phyloP scores from a whole-genome alignment of 2,113 vertebrate species.

The Oryzias woworae region DNA sequence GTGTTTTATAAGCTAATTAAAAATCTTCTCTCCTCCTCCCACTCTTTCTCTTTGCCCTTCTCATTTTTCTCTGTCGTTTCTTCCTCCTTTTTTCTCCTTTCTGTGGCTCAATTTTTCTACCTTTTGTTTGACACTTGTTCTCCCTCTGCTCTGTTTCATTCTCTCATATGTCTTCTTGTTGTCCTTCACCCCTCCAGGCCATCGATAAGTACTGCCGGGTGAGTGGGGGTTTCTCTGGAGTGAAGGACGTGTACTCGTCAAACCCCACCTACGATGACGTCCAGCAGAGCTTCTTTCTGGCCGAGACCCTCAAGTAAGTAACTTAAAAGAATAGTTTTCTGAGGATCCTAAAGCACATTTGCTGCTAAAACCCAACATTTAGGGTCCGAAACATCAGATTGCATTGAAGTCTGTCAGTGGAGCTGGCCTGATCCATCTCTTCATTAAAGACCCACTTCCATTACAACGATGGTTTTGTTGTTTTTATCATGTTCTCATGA shows the following conservation, averaged over 20 bases:
- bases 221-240: slow-evolving; percentile 93
- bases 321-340: not conserved
- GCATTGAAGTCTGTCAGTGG: too few relatives aligned
- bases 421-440: too few relatives aligned
- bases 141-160: not conserved
- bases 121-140: not conserved
- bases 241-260: slow-evolving; percentile 97
- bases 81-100: not conserved
- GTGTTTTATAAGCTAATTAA: slow-evolving; percentile 56
- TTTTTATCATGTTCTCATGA: too few relatives aligned
- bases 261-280: slow-evolving; percentile 94
- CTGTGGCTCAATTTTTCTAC: not conserved
- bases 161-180: not conserved
- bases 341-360: not conserved
- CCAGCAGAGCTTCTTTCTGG: slow-evolving; percentile 99
- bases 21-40: slow-evolving; percentile 20
- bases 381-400: too few relatives aligned
- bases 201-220: slow-evolving; percentile 97
- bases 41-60: slow-evolving; percentile 10
- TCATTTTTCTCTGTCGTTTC: not conserved
- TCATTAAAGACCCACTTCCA: too few relatives aligned
- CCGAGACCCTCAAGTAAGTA: slow-evolving; percentile 97
- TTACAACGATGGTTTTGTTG: too few relatives aligned
- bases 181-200: slow-evolving; percentile 75
- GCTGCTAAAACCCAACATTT: too few relatives aligned